Evolutionary conservation across 2,113 vertebrate species (phyloP), one percentile per base, ranked within the genome.

Genomic region (Engystomops pustulosus): DNA sequence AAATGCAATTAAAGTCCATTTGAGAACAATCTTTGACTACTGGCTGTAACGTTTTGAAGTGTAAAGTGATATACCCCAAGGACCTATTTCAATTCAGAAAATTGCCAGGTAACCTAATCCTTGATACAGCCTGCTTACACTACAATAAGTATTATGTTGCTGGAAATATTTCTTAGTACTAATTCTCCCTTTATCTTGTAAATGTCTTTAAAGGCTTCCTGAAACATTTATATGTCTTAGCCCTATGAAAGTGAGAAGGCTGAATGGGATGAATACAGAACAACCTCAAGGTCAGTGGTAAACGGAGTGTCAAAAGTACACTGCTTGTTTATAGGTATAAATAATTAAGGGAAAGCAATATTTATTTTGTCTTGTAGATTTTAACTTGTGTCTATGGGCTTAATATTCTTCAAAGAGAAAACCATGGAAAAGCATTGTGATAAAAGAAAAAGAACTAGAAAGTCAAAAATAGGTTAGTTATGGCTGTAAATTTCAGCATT

Each of bases 41-140:
- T 44, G 20, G 34, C 55, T 77, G 60, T 34, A 84, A 53, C 60
- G 51, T 77, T 84, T 84, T 77, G 62, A 77, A 77, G 49, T 77
- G 82, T 84, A 84, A 84, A 84, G 72, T 68, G 72, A 84, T 84
- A 84, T n/a, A 84, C 82, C 82, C 82, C 9, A n/a, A 68, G 60
- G 72, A 44, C 38, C 45, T 77, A 68, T 77, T 77, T 77, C 60
- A 76, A 65, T 67, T 34, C 72, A 68, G 68, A 67, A 84, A 51
- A 84, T 77, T 69, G 72, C 82, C 67, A 69, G 72, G 82, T 84
- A 84, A 84, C 82, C 44, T 84, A 84, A 77, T 44, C 72, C 71
- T 68, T 68, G 60, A 77, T 51, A 53, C 82, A 84, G 60, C 58
- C 62, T 77, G 72, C 60, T 51, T 77, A 77, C 44, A 84, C 62